Base-by-base conservation (phyloP, 2,113 vertebrate genomes). In the Gopherus evgoodei region DNA sequence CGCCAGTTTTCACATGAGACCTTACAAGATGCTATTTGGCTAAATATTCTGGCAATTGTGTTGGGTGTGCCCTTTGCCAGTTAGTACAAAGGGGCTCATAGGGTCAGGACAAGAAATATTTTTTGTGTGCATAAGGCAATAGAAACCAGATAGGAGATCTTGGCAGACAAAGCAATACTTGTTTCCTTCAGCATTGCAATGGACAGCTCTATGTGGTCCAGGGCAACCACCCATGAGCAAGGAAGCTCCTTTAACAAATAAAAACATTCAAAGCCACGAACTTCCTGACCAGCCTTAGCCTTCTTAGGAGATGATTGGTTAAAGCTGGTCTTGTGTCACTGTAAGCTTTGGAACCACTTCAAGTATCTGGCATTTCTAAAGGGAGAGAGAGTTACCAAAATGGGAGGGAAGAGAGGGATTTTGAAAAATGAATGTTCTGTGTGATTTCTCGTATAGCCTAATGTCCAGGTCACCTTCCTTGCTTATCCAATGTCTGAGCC, bases 181-280 rank as follows among this genome's bases (percentile, higher is more conserved):
- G 59, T 90, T 87, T 57, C 35, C 1, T 78, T 0, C 7, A 16
- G 16, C 25, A 83, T 4, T 78, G 8, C 25, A 49, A 31, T 19
- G 52, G 0, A 22, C 8, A 80, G 62, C 42, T 52, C 27, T 5
- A 8, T 78, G 75, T n/a, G 29, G 56, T 38, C 5, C 53, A n/a
- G 80, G 22, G 19, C 7, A 53, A 17, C 0, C 65, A 47, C 49
- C 80, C 11, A 21, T 2, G 31, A 65, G 62, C 7, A 24, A 27
- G 59, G 75, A 38, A 90, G 14, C 3, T 62, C 16, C 8, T 12
- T 81, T 83, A n/a, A 22, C 22, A 52, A 65, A 47, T 0, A 21
- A n/a, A 81, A 8, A 9, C 52, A 12, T 84, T 31, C 19, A 75
- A 19, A 8, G 5, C 50, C 10, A 0, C 0, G 2, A 31, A 57